A percentile compares a stretch with the other conserved stretches of the same genome.
Conservation (phyloP, 2,888 invertebrate genomes). For the Bruchidius siliquastri region DNA sequence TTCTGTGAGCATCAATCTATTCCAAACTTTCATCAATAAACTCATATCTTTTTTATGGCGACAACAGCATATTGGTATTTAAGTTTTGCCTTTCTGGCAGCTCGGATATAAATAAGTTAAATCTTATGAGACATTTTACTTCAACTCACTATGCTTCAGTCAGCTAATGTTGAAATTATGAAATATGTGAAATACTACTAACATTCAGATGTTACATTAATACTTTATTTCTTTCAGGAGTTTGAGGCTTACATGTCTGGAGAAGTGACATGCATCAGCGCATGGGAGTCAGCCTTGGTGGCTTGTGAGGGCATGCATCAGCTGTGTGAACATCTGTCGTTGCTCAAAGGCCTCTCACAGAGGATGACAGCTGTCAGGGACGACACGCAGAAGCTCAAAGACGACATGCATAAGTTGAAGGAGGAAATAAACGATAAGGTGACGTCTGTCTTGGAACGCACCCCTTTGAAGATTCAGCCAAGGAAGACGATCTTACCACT, state of each 20-base stretch:
- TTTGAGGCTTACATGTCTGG: slow-evolving; percentile 94
- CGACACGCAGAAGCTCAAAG: slow-evolving; percentile 62
- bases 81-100: no score
- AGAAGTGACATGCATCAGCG: slow-evolving; percentile 74
- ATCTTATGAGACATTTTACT: no score
- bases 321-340: slow-evolving; percentile 72
- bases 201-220: no score
- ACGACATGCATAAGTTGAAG: slow-evolving; percentile 70
- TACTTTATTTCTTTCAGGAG: slow-evolving; percentile 49
- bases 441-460: slow-evolving; percentile 63
- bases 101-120: no score
- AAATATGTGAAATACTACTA: no score
- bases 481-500: slow-evolving; percentile 59
- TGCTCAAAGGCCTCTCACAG: slow-evolving; percentile 61
- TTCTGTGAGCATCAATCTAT: no score
- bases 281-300: slow-evolving; percentile 75
- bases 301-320: slow-evolving; percentile 82
- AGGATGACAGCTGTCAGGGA: slow-evolving; percentile 60
- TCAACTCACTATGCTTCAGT: no score
- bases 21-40: no score
- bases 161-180: no score
- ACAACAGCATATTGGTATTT: no score
- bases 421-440: slow-evolving; percentile 71
- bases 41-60: no score
- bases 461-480: slow-evolving; percentile 67